These are phyloP conservation scores for Trisateles emortualis DNA, from an alignment of 2,888 invertebrate genomes.

Conservation along the genomic window DNA sequence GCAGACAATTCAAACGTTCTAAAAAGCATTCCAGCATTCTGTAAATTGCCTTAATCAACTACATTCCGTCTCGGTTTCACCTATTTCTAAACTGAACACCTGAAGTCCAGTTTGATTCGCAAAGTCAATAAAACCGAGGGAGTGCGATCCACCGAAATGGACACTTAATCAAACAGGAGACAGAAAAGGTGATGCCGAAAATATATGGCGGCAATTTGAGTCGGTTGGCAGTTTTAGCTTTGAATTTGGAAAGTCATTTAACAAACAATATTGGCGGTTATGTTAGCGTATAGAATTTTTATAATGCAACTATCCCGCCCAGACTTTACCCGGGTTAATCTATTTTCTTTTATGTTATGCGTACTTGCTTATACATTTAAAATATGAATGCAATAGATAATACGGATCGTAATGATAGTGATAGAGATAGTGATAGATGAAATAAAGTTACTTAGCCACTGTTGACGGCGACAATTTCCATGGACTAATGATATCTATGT, in stretches of 20 bases:
- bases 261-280: background rate
- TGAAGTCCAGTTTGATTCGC: slow-evolving; percentile 8
- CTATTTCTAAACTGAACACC: slow-evolving; percentile 14
- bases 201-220: slow-evolving; percentile 20
- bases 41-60: slow-evolving; percentile 36
- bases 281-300: too few relatives aligned
- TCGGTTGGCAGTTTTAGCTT: background rate
- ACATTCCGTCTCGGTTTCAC: slow-evolving; percentile 24
- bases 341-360: too few relatives aligned
- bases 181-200: slow-evolving; percentile 16
- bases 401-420: too few relatives aligned
- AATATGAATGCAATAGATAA: too few relatives aligned
- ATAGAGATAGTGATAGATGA: too few relatives aligned
- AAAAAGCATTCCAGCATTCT: slow-evolving; percentile 16
- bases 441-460: too few relatives aligned
- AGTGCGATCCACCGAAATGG: slow-evolving; percentile 14
- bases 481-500: too few relatives aligned
- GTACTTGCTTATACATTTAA: too few relatives aligned
- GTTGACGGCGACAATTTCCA: too few relatives aligned
- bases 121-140: slow-evolving; percentile 31
- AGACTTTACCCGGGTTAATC: too few relatives aligned
- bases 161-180: slow-evolving; percentile 22
- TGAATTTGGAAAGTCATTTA: background rate
- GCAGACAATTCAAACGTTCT: slow-evolving; percentile 13
- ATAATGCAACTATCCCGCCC: too few relatives aligned